phyloP scores from a whole-genome alignment of 2,113 vertebrate species.

The Apaloderma vittatum region DNA sequence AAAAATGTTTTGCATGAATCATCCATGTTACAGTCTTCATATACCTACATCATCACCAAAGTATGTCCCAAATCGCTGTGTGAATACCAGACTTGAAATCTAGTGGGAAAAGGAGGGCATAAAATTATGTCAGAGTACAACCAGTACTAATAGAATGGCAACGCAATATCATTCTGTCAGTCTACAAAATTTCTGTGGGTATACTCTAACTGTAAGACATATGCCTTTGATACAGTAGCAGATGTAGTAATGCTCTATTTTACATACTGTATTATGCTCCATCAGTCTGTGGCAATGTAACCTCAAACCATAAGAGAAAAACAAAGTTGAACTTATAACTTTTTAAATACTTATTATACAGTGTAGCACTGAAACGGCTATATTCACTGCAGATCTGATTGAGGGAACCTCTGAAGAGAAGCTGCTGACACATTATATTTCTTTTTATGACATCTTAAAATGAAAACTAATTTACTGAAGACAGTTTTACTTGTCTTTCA shows the following conservation, averaged over 20 bases:
- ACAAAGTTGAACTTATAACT: conserved; percentile 25
- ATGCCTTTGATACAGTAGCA: conserved; percentile 37
- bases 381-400: not conserved
- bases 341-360: not conserved
- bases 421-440: not conserved
- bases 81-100: conserved; percentile 68
- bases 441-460: not conserved
- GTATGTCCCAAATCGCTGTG: conserved; percentile 75
- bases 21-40: conserved; percentile 67
- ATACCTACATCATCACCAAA: conserved; percentile 79
- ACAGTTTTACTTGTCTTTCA: not conserved
- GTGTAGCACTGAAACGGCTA: not conserved
- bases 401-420: not conserved
- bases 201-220: not conserved
- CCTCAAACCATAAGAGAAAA: conserved; percentile 1
- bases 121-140: conserved; percentile 75
- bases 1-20: conserved; percentile 72
- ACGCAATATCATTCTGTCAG: conserved; percentile 8
- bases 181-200: conserved; percentile 27
- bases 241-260: not conserved
- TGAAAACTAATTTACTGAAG: not conserved
- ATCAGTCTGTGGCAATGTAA: not conserved
- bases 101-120: conserved; percentile 48
- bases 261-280: not conserved
- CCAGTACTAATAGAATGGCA: conserved; percentile 49